A percentile compares a stretch with the other conserved stretches of the same genome.
Conservation (phyloP, 2,888 invertebrate genomes). For the Lasioglossum calceatum region DNA sequence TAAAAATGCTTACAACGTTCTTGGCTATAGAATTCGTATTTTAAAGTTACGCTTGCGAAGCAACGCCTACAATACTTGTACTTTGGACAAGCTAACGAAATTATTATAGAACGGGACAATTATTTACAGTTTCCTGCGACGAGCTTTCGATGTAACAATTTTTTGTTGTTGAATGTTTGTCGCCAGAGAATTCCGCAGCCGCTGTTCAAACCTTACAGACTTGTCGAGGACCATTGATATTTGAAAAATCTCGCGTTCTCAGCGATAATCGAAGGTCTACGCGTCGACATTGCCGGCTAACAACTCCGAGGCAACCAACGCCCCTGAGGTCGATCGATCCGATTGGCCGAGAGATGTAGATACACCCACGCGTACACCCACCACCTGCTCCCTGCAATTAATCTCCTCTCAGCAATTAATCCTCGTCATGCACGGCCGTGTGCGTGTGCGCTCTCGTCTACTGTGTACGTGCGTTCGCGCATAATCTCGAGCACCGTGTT, state of each 20-base stretch:
- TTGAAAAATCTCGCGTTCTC: neutral
- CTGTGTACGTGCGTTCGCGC: slow-evolving; percentile 19
- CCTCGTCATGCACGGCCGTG: slow-evolving; percentile 50
- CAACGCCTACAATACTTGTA: no score
- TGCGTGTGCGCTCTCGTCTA: slow-evolving; percentile 9
- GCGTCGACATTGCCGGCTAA: slow-evolving; percentile 45
- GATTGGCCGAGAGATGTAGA: slow-evolving; percentile 64
- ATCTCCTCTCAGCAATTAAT: slow-evolving; percentile 73
- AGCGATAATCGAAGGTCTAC: slow-evolving; percentile 25
- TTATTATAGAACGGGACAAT: neutral
- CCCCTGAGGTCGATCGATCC: slow-evolving; percentile 67
- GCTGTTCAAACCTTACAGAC: neutral
- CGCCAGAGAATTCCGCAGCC: neutral
- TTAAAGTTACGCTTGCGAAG: no score
- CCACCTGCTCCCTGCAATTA: slow-evolving; percentile 69
- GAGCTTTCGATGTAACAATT: neutral
- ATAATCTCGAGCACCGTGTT: slow-evolving; percentile 56
- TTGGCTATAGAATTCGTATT: no score
- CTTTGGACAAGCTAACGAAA: neutral
- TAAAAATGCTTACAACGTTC: neutral
- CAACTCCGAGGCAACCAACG: slow-evolving; percentile 60
- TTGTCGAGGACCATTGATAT: neutral
- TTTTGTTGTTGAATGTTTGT: neutral
- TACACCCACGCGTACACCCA: slow-evolving; percentile 65
- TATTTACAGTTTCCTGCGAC: neutral